Base-by-base conservation (phyloP, 2,888 invertebrate species). In the Lasius fuliginosus region DNA sequence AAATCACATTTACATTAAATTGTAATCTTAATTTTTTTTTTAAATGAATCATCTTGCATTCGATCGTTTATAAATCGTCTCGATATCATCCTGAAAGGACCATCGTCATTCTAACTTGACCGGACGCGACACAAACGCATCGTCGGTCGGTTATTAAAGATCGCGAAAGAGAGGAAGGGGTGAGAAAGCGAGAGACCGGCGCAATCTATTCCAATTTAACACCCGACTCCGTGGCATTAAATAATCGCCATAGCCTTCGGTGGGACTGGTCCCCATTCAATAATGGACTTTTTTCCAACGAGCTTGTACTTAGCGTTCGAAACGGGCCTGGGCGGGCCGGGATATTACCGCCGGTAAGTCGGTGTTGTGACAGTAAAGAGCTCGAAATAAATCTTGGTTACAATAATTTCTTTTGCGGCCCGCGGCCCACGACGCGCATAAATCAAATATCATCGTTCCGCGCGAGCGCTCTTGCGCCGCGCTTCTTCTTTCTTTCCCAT, bases 331-430 rank as follows among this genome's bases (percentile, higher is more conserved):
- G 83, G 85, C 81, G 86, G 91, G 83, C 85, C 83, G 86, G 88
- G 88, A 91, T 89, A 90, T 92, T 89, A 90, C 91, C 88, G 89
- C 87, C 89, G 90, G 90, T 90, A 91, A 92, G 92, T 91, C 91
- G 92, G 91, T 92, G 92, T 93, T 94, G 93, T 93, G 94, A 93
- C 93, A 91, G 93, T 93, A 93, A 94, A 94, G 93, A 93, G 94
- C 91, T 91, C 90, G 90, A 92, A 93, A 94, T 94, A 94, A 94
- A 94, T 94, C 94, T 94, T 93, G 92, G 93, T 93, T 94, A 92
- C 91, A 93, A 92, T 93, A 91, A 92, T 92, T 94, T 93, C 93
- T 92, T 94, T 92, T 90, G 91, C 91, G 91, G 91, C 90, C 92
- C 87, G 89, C 91, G 90, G 91, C 92, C 92, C 90, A 92, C 92